Conservation (phyloP, 2,888 invertebrate genomes). For the Microplitis deprimator region DNA sequence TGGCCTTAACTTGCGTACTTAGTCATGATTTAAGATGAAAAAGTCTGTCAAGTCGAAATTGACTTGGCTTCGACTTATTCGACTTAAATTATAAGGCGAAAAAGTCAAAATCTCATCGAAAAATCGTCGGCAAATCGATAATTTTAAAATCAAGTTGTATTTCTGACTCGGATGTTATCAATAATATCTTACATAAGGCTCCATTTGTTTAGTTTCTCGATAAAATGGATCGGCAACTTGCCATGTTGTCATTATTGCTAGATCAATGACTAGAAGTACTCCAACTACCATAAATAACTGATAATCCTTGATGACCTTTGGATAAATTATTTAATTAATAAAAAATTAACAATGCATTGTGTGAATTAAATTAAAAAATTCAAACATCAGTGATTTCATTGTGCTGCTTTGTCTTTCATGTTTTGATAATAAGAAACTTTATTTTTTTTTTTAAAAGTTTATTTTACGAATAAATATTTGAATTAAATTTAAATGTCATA, state of each 20-base stretch:
- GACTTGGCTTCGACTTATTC: no score
- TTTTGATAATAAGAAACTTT: no score
- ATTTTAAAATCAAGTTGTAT: no score
- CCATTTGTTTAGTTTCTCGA: constrained; percentile 90
- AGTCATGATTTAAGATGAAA: no score
- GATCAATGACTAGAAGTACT: constrained; percentile 89
- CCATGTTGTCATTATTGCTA: constrained; percentile 97
- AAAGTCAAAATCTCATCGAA: no score
- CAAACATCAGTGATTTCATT: neutral
- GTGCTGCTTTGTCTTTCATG: neutral
- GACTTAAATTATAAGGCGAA: no score
- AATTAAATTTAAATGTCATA: neutral
- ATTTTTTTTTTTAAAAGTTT: neutral
- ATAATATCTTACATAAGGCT: constrained; percentile 83
- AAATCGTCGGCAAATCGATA: no score
- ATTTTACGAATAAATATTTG: neutral
- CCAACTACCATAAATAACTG: constrained; percentile 98
- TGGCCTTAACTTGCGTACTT: no score
- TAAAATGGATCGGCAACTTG: constrained; percentile 96
- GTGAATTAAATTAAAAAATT: neutral
- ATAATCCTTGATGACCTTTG: constrained; percentile 96
- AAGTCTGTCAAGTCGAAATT: no score
- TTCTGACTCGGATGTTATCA: neutral
- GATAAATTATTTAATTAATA: constrained; percentile 35
- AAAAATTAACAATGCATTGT: no score